Evolutionary conservation across 2,797 vertebrate genomes (phyloP), one percentile per base, ranked within the genome.

Genomic region (Potorous gilbertii): DNA sequence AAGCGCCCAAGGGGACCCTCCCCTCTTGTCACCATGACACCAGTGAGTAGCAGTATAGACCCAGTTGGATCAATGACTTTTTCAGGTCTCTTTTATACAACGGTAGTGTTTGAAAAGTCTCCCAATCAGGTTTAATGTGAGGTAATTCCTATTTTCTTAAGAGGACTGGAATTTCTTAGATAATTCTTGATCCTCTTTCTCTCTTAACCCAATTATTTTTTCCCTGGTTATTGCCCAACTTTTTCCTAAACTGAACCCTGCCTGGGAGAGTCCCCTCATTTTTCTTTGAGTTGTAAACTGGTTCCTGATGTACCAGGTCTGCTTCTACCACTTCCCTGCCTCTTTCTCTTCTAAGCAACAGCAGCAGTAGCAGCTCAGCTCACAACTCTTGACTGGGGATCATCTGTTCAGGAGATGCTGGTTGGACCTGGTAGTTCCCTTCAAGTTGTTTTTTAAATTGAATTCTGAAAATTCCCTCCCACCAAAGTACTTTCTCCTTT

Each of bases 1-100:
- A 99, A 99, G 98, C 99, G 99, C 94, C 99, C 99, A 28, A 99
- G 99, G 52, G 99, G 99, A 87, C 99, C 99, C 3, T 99, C 99
- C 0, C 99, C 99, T 0, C 99, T 99, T 1, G 99, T 99, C 93
- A 98, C 99, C 97, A 99, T 99, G 99, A 99, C 99, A 95, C 99
- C 99, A 95, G 99, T 99, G 97, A 99, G 99, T 99, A 97, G 92
- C 90, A 0, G 0, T 89, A 31, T 18, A n/a, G 56, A 91, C 46
- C 54, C 46, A 92, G 1, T 31, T 34, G n/a, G 40, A 87, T 87
- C 40, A 87, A 55, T 93, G 92, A 52, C 92, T 90, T 66, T 96
- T 54, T 34, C 56, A 55, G 54, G 90, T 29, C 54, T 46, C 94
- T 97, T 93, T 59, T 29, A 27, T 95, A 59, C 91, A 55, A 56